Percentiles rank a stretch among this genome's conserved stretches.
Conservation (phyloP, 1,140 invertebrate genomes). For the Mizuhopecten yessoensis region DNA sequence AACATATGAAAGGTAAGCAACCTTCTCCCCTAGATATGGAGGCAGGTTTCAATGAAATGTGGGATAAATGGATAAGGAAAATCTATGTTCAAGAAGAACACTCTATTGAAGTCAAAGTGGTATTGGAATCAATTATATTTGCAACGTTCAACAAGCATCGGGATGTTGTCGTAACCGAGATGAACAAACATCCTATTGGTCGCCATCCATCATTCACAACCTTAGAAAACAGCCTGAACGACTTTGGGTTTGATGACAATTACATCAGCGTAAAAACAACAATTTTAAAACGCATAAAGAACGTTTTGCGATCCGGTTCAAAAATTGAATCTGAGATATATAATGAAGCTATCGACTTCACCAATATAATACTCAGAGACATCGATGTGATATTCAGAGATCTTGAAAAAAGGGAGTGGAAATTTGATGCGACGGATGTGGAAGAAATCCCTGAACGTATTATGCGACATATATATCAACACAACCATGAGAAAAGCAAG, state of each 20-base stretch:
- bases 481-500: not conserved
- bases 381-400: not conserved
- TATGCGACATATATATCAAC: not conserved
- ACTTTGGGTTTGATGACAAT: not conserved
- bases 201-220: not conserved
- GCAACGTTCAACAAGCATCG: not conserved
- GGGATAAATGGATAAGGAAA: not conserved
- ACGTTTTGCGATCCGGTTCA: no score
- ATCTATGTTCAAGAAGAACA: not conserved
- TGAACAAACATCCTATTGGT: not conserved
- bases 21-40: not conserved
- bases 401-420: not conserved
- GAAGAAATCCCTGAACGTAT: not conserved
- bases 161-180: no score
- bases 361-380: constrained; percentile 10
- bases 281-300: not conserved
- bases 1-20: not conserved
- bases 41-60: constrained; percentile 42
- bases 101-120: not conserved
- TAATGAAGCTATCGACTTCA: not conserved
- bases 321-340: not conserved
- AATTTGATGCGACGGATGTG: constrained; percentile 29
- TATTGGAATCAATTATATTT: not conserved
- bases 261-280: not conserved
- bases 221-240: not conserved